Evolutionary conservation across 1,140 invertebrate species (phyloP).

Genomic region (Lordiphosa mommai): DNA sequence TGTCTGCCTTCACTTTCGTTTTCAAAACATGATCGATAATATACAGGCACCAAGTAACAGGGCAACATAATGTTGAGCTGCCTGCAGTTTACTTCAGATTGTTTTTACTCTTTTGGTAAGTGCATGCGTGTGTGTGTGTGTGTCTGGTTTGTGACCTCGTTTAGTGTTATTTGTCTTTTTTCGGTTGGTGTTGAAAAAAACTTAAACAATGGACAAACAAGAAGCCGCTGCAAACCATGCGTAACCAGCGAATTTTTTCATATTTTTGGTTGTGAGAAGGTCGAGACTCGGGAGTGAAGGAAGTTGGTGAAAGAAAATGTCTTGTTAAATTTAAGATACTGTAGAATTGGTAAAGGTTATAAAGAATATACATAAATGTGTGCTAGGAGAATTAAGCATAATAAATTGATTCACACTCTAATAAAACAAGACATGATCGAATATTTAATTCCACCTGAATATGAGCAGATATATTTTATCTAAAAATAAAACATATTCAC

Average conservation of each 20-base stretch:
- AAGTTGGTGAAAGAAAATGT: neutral
- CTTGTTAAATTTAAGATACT: too few species aligned
- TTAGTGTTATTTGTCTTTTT: conserved; percentile 26
- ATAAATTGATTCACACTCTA: too few species aligned
- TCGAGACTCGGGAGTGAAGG: too few species aligned
- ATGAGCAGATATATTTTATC: too few species aligned
- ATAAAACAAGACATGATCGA: too few species aligned
- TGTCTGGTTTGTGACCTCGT: conserved; percentile 15
- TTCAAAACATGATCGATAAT: conserved; percentile 72
- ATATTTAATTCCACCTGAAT: too few species aligned
- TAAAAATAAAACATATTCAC: too few species aligned
- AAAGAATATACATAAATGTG: too few species aligned
- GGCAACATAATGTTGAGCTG: conserved; percentile 35
- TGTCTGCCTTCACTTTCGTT: conserved; percentile 55
- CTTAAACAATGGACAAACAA: conserved; percentile 32
- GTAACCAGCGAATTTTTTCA: conserved; percentile 6
- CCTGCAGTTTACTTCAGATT: conserved; percentile 19
- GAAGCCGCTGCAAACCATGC: conserved; percentile 4
- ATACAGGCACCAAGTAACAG: conserved; percentile 64
- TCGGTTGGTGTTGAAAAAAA: conserved; percentile 30
- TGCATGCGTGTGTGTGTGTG: conserved; percentile 11
- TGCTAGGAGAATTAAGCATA: too few species aligned
- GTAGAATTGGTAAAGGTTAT: too few species aligned
- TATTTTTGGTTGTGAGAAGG: too few species aligned
- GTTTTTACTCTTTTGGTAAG: conserved; percentile 38